Conservation (phyloP, 1,140 invertebrate species). For the Acromyrmex echinatior region DNA sequence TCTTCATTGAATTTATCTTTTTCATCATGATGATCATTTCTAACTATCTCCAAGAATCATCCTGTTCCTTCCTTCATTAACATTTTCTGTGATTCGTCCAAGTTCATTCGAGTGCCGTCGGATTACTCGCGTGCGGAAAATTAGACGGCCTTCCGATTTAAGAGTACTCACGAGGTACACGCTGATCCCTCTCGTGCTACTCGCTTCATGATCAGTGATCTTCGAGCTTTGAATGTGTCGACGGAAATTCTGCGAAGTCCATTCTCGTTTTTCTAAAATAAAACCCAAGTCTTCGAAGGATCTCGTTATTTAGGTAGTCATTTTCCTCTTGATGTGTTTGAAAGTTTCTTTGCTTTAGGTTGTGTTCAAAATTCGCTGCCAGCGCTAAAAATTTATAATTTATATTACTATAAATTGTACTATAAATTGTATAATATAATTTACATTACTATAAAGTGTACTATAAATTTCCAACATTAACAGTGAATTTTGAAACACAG, state of each 20-base stretch:
- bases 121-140: conserved; percentile 76
- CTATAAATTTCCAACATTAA: too few relatives aligned
- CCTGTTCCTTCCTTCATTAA: conserved; percentile 55
- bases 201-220: conserved; percentile 69
- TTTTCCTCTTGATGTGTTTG: conserved; percentile 8
- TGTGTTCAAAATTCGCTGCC: too few relatives aligned
- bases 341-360: not conserved
- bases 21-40: conserved; percentile 37
- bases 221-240: conserved; percentile 60
- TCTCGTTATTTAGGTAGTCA: conserved; percentile 16
- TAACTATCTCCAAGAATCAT: conserved; percentile 13
- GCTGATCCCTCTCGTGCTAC: conserved; percentile 20
- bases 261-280: conserved; percentile 16
- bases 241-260: conserved; percentile 66
- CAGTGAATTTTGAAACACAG: too few relatives aligned
- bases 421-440: too few relatives aligned
- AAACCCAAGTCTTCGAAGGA: conserved; percentile 11
- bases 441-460: too few relatives aligned
- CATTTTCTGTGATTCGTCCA: conserved; percentile 33
- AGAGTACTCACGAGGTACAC: conserved; percentile 57
- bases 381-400: too few relatives aligned
- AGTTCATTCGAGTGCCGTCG: conserved; percentile 62
- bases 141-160: conserved; percentile 74
- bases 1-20: conserved; percentile 25
- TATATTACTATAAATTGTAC: too few relatives aligned